Evolutionary conservation across 2,113 vertebrate species (phyloP).

Genomic region (Sturnus vulgaris): DNA sequence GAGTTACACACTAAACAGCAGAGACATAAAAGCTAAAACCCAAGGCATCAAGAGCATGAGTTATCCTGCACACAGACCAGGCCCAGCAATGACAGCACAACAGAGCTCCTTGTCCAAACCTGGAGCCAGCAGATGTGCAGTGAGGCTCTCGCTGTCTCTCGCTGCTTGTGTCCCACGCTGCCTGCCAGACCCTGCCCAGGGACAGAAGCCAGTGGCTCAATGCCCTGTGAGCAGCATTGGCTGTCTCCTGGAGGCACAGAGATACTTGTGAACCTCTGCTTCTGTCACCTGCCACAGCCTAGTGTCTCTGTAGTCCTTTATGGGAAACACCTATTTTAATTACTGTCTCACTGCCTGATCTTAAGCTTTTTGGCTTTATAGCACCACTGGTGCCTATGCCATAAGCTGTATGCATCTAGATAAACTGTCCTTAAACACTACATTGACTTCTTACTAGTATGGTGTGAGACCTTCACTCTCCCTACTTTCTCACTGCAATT

Average conservation of each 20-base stretch:
- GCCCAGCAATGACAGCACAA: not conserved
- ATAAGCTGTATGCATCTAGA: not conserved
- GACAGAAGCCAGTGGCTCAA: not conserved
- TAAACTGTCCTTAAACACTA: not conserved
- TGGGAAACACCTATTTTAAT: not conserved
- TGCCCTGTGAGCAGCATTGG: not conserved
- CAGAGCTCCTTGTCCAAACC: not conserved
- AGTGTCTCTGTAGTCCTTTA: not conserved
- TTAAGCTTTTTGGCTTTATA: not conserved
- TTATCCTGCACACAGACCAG: not conserved
- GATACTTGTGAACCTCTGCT: not conserved
- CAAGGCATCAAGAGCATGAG: not conserved
- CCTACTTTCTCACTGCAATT: not conserved
- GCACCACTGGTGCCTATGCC: not conserved
- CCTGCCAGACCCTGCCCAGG: not conserved
- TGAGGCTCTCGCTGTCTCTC: not conserved
- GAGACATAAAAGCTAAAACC: too few relatives aligned
- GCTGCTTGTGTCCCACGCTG: fast-evolving
- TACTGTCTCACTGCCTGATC: not conserved
- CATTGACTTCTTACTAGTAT: not conserved
- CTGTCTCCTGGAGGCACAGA: fast-evolving
- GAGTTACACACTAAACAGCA: too few relatives aligned
- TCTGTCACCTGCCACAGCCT: not conserved
- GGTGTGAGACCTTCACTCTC: not conserved
- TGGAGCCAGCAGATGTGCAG: too few relatives aligned